phyloP scores from a whole-genome alignment of 2,888 invertebrate species.

The Drosophila merina region DNA sequence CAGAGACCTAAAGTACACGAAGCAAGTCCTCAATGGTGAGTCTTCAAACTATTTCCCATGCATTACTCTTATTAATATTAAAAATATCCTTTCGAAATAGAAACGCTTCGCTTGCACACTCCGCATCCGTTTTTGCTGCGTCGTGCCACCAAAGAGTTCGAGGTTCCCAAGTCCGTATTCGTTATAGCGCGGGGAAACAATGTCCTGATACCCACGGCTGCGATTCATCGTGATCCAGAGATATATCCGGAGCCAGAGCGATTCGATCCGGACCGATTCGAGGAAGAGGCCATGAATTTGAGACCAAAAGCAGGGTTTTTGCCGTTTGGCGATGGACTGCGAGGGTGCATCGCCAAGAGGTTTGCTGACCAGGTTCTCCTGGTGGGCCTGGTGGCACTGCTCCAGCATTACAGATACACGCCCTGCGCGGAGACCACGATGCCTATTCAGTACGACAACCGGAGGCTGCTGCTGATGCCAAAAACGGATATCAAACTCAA shows the following conservation, averaged over 20 bases:
- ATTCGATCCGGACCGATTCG: constrained; percentile 87
- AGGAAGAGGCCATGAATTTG: constrained; percentile 84
- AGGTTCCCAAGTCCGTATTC: constrained; percentile 76
- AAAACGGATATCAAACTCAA: constrained; percentile 68
- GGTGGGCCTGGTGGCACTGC: constrained; percentile 67
- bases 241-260: constrained; percentile 85
- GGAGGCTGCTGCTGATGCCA: constrained; percentile 65
- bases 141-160: constrained; percentile 72
- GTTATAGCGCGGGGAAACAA: constrained; percentile 74
- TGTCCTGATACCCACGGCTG: constrained; percentile 80
- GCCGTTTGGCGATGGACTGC: constrained; percentile 79
- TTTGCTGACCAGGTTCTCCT: constrained; percentile 74
- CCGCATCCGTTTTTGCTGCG: constrained; percentile 81
- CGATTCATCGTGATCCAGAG: constrained; percentile 86
- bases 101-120: constrained; percentile 85
- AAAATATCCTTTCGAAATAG: constrained; percentile 58
- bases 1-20: constrained; percentile 71
- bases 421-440: constrained; percentile 69
- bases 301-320: constrained; percentile 83
- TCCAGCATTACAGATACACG: constrained; percentile 66
- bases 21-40: constrained; percentile 80
- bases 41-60: not conserved
- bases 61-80: not conserved
- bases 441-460: constrained; percentile 69
- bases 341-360: constrained; percentile 75